Evolutionary conservation across 2,113 vertebrate species (phyloP).

Genomic region (Anhinga anhinga): DNA sequence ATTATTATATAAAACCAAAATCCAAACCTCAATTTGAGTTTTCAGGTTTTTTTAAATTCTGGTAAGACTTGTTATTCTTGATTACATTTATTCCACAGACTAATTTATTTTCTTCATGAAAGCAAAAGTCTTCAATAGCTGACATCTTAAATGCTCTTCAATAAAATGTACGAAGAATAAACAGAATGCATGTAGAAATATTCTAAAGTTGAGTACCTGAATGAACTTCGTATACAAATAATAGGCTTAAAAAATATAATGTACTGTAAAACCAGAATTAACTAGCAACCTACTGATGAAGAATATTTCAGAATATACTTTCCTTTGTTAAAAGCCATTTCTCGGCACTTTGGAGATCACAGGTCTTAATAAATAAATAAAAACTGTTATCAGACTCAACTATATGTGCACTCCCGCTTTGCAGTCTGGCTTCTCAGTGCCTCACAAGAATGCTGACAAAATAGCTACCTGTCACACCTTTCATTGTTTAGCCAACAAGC

Average conservation of each 20-base stretch:
- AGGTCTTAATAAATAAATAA: not conserved
- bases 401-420: fast-evolving
- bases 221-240: not conserved
- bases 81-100: not conserved
- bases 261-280: not conserved
- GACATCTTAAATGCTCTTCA: not conserved
- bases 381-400: not conserved
- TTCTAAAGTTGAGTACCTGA: not conserved
- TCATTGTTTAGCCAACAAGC: not conserved
- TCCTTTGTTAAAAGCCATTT: not conserved
- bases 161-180: not conserved
- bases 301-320: not conserved
- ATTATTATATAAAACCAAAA: not conserved
- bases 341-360: not conserved
- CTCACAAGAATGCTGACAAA: not conserved
- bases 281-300: not conserved
- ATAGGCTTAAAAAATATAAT: not conserved
- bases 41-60: not conserved
- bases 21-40: not conserved
- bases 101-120: not conserved
- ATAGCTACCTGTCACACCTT: not conserved
- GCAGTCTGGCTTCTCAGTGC: not conserved
- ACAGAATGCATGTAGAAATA: not conserved
- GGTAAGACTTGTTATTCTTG: not conserved
- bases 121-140: not conserved